Percentiles rank a stretch among this genome's conserved stretches.
These are phyloP conservation scores for Omphaloscelis lunosa DNA, from an alignment of 2,888 invertebrate genomes.

Conservation along the genomic window DNA sequence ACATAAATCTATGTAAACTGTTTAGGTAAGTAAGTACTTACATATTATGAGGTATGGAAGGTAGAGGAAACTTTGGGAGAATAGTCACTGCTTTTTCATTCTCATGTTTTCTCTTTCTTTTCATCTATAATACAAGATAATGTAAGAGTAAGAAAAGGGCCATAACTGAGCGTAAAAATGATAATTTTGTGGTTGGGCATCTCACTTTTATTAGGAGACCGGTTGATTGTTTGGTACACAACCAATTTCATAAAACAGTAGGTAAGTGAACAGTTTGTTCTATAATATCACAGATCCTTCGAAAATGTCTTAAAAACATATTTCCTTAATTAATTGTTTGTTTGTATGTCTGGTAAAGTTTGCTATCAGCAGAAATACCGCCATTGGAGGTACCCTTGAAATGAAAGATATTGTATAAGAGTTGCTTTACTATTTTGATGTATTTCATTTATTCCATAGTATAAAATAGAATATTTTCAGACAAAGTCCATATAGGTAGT, in stretches of 20 bases:
- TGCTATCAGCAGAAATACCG: not conserved
- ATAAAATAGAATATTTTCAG: too few relatives aligned
- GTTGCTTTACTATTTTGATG: not conserved
- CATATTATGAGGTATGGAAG: not conserved
- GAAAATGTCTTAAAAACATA: not conserved
- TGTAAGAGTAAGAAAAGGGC: not conserved
- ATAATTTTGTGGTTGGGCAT: not conserved
- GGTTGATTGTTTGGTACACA: not conserved
- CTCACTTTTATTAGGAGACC: not conserved
- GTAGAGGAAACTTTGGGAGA: not conserved
- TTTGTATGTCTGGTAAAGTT: not conserved
- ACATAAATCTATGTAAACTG: conserved; percentile 5
- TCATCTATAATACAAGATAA: not conserved
- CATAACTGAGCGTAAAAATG: not conserved
- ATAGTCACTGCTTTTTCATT: not conserved
- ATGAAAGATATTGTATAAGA: not conserved
- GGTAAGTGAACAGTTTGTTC: too few relatives aligned
- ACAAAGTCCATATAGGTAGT: too few relatives aligned
- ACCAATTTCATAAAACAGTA: not conserved
- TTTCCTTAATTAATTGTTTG: not conserved
- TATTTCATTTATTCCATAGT: not conserved
- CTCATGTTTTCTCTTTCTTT: not conserved
- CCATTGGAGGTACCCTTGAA: not conserved
- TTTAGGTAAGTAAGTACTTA: not conserved
- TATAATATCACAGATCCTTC: not conserved